Percentiles rank a stretch among this genome's conserved stretches.
Conservation (phyloP, 53 echinoderm and acorn worm species). For the Paracentrotus lividus region DNA sequence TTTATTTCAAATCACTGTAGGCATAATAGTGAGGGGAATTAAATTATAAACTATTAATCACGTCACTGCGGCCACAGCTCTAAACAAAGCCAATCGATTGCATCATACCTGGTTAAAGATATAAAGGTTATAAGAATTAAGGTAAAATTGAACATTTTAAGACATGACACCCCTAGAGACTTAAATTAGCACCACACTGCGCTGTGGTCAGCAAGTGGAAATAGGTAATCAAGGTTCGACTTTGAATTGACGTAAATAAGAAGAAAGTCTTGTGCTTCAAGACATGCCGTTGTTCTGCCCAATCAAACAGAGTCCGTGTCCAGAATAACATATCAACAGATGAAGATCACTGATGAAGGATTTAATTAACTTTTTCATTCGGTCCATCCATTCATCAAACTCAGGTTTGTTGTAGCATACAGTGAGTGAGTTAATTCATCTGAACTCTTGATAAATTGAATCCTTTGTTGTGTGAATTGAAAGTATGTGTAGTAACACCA, state of each 20-base stretch:
- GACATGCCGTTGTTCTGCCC: neutral
- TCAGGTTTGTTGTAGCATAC: no score
- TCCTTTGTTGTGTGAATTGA: no score
- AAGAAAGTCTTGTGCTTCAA: neutral
- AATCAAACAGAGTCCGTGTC: neutral
- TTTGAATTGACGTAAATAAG: slow-evolving; percentile 30
- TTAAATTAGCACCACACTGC: slow-evolving; percentile 26
- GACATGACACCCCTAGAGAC: neutral
- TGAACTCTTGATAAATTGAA: no score
- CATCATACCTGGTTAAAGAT: neutral
- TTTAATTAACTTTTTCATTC: slow-evolving; percentile 3
- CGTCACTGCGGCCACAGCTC: neutral
- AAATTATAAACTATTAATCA: neutral
- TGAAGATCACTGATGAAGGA: neutral
- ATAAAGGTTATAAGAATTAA: neutral
- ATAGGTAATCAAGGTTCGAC: slow-evolving; percentile 11
- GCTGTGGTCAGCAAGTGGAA: slow-evolving; percentile 31
- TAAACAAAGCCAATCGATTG: neutral
- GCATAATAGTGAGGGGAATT: neutral
- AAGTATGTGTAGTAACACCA: no score
- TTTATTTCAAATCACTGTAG: neutral
- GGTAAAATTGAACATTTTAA: neutral
- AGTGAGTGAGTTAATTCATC: no score
- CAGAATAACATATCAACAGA: neutral
- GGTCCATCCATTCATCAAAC: neutral